phyloP scores from a whole-genome alignment of 2,797 vertebrate genomes.

The Alosa sapidissima region DNA sequence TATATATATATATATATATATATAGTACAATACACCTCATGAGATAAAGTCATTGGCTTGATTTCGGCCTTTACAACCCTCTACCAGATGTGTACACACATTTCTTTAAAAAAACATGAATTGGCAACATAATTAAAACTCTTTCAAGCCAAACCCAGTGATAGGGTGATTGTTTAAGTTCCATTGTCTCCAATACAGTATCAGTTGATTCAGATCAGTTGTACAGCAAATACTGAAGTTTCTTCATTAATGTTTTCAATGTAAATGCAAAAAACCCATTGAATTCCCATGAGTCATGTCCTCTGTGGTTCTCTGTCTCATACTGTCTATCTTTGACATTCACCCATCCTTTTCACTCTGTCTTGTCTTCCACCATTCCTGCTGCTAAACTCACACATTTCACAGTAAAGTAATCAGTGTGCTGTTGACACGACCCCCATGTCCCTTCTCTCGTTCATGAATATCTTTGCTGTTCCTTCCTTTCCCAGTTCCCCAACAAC shows the following conservation, averaged over 20 bases:
- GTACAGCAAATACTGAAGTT: background rate
- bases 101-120: background rate
- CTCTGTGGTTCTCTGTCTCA: background rate
- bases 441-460: background rate
- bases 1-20: no score
- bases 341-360: background rate
- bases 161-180: background rate
- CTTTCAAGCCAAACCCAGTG: background rate
- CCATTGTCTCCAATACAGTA: background rate
- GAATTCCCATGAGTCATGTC: background rate
- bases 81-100: background rate
- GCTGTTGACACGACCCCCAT: background rate
- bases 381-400: slow-evolving; percentile 4
- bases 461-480: slow-evolving; percentile 40
- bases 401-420: background rate
- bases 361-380: background rate
- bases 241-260: background rate
- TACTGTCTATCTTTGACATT: background rate
- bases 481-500: slow-evolving; percentile 75
- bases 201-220: background rate
- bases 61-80: background rate
- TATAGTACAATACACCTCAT: background rate
- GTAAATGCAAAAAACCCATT: background rate
- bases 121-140: background rate
- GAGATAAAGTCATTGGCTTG: background rate